Conservation (phyloP, 2,113 vertebrate species). For the Oxygymnocypris stewartii region DNA sequence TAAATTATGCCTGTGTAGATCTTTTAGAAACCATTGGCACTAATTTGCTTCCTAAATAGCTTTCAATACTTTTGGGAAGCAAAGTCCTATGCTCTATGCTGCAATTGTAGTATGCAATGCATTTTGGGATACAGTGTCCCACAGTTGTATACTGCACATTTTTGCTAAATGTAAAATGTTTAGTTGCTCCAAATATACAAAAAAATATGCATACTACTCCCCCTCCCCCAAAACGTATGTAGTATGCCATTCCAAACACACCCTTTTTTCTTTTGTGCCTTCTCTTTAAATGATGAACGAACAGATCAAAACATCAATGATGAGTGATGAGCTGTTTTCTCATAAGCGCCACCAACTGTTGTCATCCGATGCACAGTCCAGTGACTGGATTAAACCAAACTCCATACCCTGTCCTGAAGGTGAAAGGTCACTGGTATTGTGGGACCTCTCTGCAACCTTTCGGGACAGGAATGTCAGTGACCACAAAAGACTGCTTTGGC, state of each 20-base stretch:
- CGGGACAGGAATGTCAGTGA: slow-evolving; percentile 26
- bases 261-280: background rate
- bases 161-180: background rate
- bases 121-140: background rate
- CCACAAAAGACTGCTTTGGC: slow-evolving; percentile 26
- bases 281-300: background rate
- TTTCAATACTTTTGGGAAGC: background rate
- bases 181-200: background rate
- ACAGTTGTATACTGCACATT: background rate
- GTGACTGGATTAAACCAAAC: slow-evolving; percentile 7
- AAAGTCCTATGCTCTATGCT: background rate
- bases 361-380: background rate
- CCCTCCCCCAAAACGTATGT: background rate
- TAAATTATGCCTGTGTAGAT: background rate
- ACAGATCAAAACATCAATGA: slow-evolving; percentile 16
- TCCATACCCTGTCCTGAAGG: slow-evolving; percentile 7
- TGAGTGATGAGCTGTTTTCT: slow-evolving; percentile 16
- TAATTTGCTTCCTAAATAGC: background rate
- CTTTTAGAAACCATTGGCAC: background rate
- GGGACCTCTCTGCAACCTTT: slow-evolving; percentile 28
- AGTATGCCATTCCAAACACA: background rate
- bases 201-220: background rate
- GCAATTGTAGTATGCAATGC: background rate
- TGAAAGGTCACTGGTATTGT: slow-evolving; percentile 34
- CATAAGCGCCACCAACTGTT: background rate